Conservation (phyloP, 1,140 invertebrate species). For the Cylas formicarius region DNA sequence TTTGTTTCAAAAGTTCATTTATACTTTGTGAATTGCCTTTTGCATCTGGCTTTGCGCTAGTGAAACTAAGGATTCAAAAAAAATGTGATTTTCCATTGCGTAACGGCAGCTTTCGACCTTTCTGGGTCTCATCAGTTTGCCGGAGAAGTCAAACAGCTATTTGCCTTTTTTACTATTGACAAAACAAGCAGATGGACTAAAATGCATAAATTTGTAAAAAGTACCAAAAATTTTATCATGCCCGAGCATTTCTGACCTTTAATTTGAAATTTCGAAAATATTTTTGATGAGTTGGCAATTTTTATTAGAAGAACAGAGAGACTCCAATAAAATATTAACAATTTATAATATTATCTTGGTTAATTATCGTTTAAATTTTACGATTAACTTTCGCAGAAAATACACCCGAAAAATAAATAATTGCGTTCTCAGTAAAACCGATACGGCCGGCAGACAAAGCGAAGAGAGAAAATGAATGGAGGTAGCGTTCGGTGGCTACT, state of each 20-base stretch:
- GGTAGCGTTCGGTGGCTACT: conserved; percentile 18
- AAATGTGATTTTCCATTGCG: no score
- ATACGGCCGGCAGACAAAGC: not conserved
- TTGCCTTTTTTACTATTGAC: not conserved
- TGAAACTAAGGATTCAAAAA: no score
- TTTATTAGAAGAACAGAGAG: not conserved
- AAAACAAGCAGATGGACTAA: not conserved
- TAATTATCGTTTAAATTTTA: not conserved
- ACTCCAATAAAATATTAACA: not conserved
- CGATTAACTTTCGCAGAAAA: not conserved
- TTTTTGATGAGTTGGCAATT: not conserved
- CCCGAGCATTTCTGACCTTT: no score
- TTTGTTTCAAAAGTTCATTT: no score
- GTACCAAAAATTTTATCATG: not conserved
- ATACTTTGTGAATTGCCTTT: no score
- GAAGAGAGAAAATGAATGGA: not conserved
- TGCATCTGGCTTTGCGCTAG: no score
- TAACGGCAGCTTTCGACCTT: no score
- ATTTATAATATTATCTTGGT: not conserved
- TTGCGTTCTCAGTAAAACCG: not conserved
- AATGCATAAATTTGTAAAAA: conserved; percentile 1
- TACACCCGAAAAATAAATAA: not conserved
- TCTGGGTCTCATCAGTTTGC: no score
- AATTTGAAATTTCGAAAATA: not conserved
- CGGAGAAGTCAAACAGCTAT: not conserved